Evolutionary conservation across 2,113 vertebrate species (phyloP).

Genomic region (Columba livia): DNA sequence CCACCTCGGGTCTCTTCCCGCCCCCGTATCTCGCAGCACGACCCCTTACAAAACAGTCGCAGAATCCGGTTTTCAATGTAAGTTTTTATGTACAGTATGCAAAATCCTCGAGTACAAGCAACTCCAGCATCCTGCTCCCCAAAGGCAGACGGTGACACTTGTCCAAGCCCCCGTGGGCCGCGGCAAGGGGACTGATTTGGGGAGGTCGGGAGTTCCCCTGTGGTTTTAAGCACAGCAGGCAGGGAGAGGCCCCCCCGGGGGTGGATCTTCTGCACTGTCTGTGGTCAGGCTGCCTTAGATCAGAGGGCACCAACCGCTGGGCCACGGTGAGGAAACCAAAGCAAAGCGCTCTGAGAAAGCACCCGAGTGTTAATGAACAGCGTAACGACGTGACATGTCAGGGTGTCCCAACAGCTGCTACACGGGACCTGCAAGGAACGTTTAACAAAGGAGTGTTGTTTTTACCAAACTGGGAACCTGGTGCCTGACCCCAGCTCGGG

Average conservation of each 20-base stretch:
- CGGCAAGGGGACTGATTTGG: not conserved
- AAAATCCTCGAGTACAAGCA: not conserved
- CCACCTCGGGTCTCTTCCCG: accelerated
- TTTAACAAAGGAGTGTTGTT: no score
- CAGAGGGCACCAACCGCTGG: not conserved
- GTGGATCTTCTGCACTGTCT: accelerated
- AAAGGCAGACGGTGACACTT: not conserved
- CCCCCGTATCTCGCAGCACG: not conserved
- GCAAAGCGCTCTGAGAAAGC: not conserved
- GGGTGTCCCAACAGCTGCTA: not conserved
- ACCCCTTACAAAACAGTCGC: not conserved
- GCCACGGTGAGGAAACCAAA: accelerated
- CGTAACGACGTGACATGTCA: accelerated
- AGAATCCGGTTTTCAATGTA: not conserved
- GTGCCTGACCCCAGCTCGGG: no score
- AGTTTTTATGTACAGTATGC: not conserved
- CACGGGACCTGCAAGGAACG: no score
- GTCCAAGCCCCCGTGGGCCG: accelerated
- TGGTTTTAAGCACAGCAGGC: accelerated
- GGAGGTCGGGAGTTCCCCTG: accelerated
- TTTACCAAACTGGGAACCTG: no score
- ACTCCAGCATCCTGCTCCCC: not conserved
- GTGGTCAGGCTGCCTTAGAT: not conserved
- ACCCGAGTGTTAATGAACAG: accelerated
- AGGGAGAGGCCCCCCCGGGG: not conserved